A percentile compares a stretch with the other conserved stretches of the same genome.
These are phyloP conservation scores for Plusia festucae DNA, from an alignment of 2,888 invertebrate species.

Conservation along the genomic window DNA sequence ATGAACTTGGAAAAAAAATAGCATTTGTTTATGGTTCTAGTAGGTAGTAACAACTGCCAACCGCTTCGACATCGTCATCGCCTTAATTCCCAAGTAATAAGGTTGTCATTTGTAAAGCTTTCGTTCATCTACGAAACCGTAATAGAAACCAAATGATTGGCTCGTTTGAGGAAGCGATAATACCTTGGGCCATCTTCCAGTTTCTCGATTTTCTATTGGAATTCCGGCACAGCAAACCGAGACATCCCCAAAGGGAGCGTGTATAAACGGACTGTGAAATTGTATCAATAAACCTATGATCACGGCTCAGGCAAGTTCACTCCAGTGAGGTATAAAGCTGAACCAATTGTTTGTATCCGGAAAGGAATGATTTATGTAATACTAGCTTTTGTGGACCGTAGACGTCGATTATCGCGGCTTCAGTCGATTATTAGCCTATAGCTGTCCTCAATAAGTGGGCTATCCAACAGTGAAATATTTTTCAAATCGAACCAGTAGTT, in stretches of 20 bases:
- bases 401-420: no score
- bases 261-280: constrained; percentile 16
- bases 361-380: constrained; percentile 14
- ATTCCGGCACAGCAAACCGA: not conserved
- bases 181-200: not conserved
- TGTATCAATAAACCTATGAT: constrained; percentile 17
- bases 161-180: constrained; percentile 2
- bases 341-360: constrained; percentile 29
- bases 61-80: not conserved
- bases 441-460: no score
- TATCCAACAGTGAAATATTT: no score
- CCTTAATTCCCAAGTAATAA: not conserved
- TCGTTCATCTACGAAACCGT: not conserved
- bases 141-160: no score
- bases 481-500: no score
- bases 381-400: no score
- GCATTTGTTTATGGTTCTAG: constrained; percentile 13
- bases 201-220: constrained; percentile 5
- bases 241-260: constrained; percentile 15
- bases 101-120: not conserved
- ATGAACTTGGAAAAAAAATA: no score
- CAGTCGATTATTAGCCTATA: no score
- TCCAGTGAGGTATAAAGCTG: constrained; percentile 5
- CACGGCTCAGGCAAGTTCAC: constrained; percentile 9
- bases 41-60: not conserved